Conservation (phyloP, 2,888 invertebrate genomes). For the Sipunculus nudus region DNA sequence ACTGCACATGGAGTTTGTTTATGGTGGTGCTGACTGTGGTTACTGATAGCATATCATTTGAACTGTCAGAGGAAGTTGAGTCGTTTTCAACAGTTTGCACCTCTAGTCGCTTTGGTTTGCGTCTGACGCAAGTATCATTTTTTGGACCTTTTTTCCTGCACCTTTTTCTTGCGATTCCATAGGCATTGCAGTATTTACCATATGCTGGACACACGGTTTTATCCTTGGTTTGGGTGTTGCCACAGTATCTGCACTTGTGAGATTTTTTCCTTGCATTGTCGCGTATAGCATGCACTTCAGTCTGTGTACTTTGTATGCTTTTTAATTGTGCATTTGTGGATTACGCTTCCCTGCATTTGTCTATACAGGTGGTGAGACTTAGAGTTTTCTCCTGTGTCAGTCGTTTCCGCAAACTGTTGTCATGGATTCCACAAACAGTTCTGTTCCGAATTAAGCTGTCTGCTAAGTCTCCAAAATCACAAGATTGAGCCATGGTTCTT, state of each 20-base stretch:
- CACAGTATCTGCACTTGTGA: conserved; percentile 1
- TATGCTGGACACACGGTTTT: background rate
- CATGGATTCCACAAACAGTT: background rate
- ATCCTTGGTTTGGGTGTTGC: background rate
- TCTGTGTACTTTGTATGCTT: too few species aligned
- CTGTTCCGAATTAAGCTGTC: background rate
- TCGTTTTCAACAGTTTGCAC: background rate
- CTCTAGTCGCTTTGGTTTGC: too few species aligned
- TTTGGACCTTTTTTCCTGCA: too few species aligned
- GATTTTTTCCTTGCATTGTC: too few species aligned
- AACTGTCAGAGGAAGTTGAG: too few species aligned
- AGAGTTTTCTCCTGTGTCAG: background rate
- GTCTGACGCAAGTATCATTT: too few species aligned
- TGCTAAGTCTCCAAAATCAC: background rate
- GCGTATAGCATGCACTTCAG: too few species aligned
- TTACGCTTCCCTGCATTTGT: background rate
- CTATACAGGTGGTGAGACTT: background rate
- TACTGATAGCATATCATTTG: too few species aligned
- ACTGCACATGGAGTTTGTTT: background rate
- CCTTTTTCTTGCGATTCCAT: too few species aligned
- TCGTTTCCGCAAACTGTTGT: background rate
- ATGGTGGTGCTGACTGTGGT: too few species aligned
- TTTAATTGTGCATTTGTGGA: too few species aligned
- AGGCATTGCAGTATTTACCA: background rate
- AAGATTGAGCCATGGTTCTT: background rate